Evolutionary conservation across 2,797 vertebrate genomes (phyloP), one percentile per base, ranked within the genome.

Genomic region (Ibycter americanus): DNA sequence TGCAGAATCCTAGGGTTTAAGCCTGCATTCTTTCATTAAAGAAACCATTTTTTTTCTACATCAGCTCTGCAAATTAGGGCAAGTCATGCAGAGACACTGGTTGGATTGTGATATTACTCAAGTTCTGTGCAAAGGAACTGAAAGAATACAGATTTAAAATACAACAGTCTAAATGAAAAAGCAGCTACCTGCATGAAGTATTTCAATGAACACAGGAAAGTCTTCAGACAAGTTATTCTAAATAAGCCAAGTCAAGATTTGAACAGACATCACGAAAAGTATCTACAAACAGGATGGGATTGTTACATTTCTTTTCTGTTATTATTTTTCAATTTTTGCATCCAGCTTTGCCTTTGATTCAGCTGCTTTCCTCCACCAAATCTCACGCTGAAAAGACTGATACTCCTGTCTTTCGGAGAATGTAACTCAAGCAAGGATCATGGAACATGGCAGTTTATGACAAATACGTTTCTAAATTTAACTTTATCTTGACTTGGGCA

Each of bases 1-100:
- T 38, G 55, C 20, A 80, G 89, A 83, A 80, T 90, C 73, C 68
- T 54, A 78, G 8, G 32, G 72, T 76, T 93, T 95, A 92, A 93
- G 29, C 5, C 36, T 76, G 38, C 3, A 67, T 71, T 90, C 89
- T 87, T 80, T 84, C 70, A 72, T 58, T 92, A 79, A 91, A 90
- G 38, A 72, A 95, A 81, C 19, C 9, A 1, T 36, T 36, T 85
- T 84, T 85, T 84, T 86, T 80, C 46, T 55, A 66, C 38, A 91
- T 87, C 87, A 63, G 58, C 52, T 87, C 79, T 94, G 56, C 26
- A 94, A 96, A 96, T 93, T 91, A 95, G 66, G 70, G 29, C 19
- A 87, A 91, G 23, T 59, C 70, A 87, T 54, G 54, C 34, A 31
- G 67, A 95, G 72, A 76, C 26, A 93, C 25, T 52, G 87, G 51